phyloP scores from a whole-genome alignment of 2,797 vertebrate species.

The Myotis planiceps region DNA sequence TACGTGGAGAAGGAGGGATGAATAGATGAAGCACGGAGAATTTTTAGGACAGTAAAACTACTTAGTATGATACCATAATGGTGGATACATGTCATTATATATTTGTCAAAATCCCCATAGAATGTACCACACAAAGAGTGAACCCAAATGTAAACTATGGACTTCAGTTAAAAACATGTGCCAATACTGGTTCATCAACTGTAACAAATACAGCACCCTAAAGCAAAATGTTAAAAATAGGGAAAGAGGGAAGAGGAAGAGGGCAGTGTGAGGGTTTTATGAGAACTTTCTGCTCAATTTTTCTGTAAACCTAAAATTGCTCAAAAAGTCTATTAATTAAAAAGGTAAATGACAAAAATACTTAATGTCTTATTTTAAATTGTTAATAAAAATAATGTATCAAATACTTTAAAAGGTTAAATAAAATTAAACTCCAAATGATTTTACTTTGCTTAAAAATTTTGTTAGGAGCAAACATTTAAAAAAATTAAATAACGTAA shows the following conservation, averaged over 20 bases:
- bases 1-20: background rate
- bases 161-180: background rate
- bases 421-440: background rate
- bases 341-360: background rate
- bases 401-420: background rate
- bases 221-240: background rate
- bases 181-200: background rate
- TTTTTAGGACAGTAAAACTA: background rate
- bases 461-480: background rate
- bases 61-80: background rate
- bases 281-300: background rate
- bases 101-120: background rate
- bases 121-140: background rate
- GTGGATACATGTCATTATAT: background rate
- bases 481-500: background rate
- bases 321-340: background rate
- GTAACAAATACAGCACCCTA: background rate
- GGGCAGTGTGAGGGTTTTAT: background rate
- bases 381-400: background rate
- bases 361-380: background rate
- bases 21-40: rapidly evolving
- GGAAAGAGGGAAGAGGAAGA: too few species aligned
- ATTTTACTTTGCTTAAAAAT: background rate
- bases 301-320: background rate
- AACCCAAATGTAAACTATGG: background rate